Conservation (phyloP, 2,113 vertebrate genomes). For the Dissostichus mawsoni region DNA sequence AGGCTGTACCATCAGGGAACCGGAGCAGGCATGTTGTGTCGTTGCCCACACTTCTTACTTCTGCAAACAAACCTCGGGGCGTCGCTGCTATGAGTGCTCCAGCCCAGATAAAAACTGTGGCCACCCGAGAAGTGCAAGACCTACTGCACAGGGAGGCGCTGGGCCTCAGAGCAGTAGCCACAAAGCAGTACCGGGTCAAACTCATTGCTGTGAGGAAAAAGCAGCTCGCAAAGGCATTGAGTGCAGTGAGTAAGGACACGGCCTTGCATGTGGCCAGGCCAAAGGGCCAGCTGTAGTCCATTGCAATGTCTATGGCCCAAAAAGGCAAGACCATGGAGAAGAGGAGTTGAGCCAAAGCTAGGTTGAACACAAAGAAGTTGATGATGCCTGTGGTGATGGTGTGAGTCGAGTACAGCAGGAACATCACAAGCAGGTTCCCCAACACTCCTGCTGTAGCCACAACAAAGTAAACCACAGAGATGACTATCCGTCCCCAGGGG, state of each 20-base stretch:
- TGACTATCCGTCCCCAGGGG: constrained; percentile 66
- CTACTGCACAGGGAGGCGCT: constrained; percentile 39
- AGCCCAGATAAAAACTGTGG: constrained; percentile 77
- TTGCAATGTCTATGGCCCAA: constrained; percentile 80
- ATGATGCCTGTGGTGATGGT: constrained; percentile 77
- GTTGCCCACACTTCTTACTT: constrained; percentile 69
- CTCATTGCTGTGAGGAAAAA: constrained; percentile 86
- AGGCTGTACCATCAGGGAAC: constrained; percentile 79
- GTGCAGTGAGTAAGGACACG: constrained; percentile 77
- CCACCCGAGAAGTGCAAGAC: constrained; percentile 53
- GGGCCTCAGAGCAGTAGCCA: constrained; percentile 78
- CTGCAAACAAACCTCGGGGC: constrained; percentile 79
- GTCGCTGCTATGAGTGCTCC: constrained; percentile 67
- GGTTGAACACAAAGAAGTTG: constrained; percentile 83
- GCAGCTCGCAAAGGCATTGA: constrained; percentile 82
- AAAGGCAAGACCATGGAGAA: constrained; percentile 83
- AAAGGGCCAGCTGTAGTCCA: constrained; percentile 87
- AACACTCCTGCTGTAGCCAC: constrained; percentile 79
- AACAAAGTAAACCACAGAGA: constrained; percentile 79
- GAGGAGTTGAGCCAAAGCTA: constrained; percentile 81
- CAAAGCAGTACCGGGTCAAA: constrained; percentile 81
- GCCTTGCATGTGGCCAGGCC: constrained; percentile 79
- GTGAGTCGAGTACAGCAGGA: constrained; percentile 77
- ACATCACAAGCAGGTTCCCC: constrained; percentile 82
- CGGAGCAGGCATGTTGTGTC: constrained; percentile 82